These are phyloP conservation scores for Heptranchias perlo DNA, from an alignment of 2,113 vertebrate species.

Conservation along the genomic window DNA sequence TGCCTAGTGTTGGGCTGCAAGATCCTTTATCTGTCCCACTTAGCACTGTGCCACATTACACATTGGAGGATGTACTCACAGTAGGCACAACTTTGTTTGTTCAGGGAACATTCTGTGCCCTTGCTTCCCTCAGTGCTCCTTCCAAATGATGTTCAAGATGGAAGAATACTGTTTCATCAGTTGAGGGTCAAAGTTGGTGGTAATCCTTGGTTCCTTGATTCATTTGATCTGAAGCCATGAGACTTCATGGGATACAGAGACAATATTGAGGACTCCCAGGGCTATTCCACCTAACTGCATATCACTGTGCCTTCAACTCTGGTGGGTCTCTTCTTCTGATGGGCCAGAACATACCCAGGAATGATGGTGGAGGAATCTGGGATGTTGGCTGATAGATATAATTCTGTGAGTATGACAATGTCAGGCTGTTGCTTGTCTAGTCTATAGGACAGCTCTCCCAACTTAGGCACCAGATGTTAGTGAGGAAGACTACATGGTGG, in stretches of 20 bases:
- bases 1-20: neutral
- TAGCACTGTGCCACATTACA: neutral
- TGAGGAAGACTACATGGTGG: neutral
- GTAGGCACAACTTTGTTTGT: neutral
- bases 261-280: neutral
- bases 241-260: neutral
- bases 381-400: neutral
- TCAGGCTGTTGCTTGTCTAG: neutral
- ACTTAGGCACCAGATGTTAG: neutral
- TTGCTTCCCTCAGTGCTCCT: neutral
- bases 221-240: neutral
- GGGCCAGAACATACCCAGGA: neutral
- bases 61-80: neutral
- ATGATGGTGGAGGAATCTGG: neutral
- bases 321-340: neutral
- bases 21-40: neutral
- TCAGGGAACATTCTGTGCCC: neutral
- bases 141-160: neutral
- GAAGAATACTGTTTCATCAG: neutral
- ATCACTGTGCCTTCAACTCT: neutral
- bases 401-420: neutral
- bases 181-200: too few relatives aligned
- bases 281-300: neutral
- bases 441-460: neutral
- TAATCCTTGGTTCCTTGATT: neutral